Conservation (phyloP, 2,113 vertebrate genomes). For the Coreoperca whiteheadi region DNA sequence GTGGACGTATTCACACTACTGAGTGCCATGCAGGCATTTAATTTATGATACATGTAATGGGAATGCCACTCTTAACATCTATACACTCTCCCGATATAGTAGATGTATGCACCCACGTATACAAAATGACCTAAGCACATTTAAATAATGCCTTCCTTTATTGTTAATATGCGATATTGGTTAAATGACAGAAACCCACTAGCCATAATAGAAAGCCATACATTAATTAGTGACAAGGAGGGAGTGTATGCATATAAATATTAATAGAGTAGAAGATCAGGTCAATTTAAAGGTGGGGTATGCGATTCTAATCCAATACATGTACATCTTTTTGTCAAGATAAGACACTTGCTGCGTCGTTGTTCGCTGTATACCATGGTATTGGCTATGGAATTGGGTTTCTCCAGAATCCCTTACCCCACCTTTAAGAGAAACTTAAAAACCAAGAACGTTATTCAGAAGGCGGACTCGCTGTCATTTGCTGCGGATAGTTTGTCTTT, state of each 20-base stretch:
- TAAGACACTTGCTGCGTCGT: too few relatives aligned
- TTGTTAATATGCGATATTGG: background rate
- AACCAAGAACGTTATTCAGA: slow-evolving; percentile 10
- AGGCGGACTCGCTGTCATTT: slow-evolving; percentile 14
- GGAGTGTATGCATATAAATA: too few relatives aligned
- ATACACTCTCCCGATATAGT: background rate
- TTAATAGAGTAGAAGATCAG: background rate
- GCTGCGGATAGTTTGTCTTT: slow-evolving; percentile 44
- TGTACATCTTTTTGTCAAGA: too few relatives aligned
- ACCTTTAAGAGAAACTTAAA: slow-evolving; percentile 12
- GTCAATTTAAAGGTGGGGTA: background rate
- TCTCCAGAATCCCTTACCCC: too few relatives aligned
- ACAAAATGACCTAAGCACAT: background rate
- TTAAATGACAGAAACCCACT: background rate
- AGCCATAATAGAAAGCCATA: background rate
- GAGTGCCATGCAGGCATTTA: background rate
- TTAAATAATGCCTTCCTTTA: too few relatives aligned
- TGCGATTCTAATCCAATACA: too few relatives aligned
- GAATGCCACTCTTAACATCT: background rate
- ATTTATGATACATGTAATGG: slow-evolving; percentile 16
- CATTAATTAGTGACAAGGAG: background rate
- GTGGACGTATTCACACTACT: slow-evolving; percentile 11
- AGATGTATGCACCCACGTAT: background rate
- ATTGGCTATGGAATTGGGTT: too few relatives aligned
- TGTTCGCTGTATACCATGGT: too few relatives aligned